phyloP scores from a whole-genome alignment of 2,113 vertebrate species.

The Lipotes vexillifer region DNA sequence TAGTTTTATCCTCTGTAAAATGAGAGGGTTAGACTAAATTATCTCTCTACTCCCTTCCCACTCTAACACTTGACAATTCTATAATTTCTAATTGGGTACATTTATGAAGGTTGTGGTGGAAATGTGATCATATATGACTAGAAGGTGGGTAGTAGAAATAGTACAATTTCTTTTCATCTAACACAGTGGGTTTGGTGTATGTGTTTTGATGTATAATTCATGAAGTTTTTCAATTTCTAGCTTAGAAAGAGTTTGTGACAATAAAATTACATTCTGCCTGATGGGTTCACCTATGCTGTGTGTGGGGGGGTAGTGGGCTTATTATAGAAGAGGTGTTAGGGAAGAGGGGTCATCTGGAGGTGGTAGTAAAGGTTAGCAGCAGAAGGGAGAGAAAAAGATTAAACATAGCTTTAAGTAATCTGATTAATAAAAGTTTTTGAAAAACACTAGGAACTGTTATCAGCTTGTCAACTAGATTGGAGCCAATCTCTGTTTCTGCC shows the following conservation, averaged over 20 bases:
- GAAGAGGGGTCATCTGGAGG: background rate
- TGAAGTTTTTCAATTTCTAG: constrained; percentile 27
- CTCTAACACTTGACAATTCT: constrained; percentile 22
- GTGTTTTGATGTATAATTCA: constrained; percentile 57
- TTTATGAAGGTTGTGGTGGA: constrained; percentile 16
- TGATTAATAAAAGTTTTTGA: background rate
- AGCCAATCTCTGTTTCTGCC: background rate
- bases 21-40: background rate
- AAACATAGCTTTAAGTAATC: background rate
- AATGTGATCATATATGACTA: background rate
- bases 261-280: constrained; percentile 44
- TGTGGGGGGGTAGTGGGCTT: background rate
- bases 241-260: background rate
- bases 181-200: constrained; percentile 5
- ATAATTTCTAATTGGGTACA: constrained; percentile 38
- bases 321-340: background rate
- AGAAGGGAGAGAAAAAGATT: background rate
- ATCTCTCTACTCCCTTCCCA: background rate
- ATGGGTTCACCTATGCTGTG: background rate
- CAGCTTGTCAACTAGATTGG: background rate
- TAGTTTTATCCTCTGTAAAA: constrained; percentile 33
- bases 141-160: constrained; percentile 17
- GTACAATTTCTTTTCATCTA: constrained; percentile 33
- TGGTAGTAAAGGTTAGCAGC: background rate
- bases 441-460: background rate